phyloP scores from a whole-genome alignment of 2,888 invertebrate species.

The Trissolcus japonicus region DNA sequence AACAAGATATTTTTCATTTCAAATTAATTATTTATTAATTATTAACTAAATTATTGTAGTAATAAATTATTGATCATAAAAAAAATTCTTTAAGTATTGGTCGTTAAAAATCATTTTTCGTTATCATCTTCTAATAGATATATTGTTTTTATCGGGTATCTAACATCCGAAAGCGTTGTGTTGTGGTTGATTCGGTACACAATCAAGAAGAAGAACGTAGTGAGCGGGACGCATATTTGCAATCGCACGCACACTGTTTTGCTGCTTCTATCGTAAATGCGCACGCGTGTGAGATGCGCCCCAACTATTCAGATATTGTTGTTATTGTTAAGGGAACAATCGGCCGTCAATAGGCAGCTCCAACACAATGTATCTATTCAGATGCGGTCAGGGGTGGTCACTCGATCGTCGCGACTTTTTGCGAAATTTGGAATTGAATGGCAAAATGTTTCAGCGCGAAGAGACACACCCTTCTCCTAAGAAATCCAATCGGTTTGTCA shows the following conservation, averaged over 20 bases:
- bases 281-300: conserved; percentile 71
- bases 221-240: conserved; percentile 29
- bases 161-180: conserved; percentile 52
- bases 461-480: conserved; percentile 57
- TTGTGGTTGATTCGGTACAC: conserved; percentile 61
- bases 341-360: conserved; percentile 75
- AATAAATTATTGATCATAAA: too few relatives aligned
- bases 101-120: too few relatives aligned
- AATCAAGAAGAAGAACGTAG: conserved; percentile 54
- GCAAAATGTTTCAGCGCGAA: conserved; percentile 57
- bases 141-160: conserved; percentile 15
- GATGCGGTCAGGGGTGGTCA: conserved; percentile 75
- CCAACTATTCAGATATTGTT: conserved; percentile 76
- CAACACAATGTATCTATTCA: conserved; percentile 76
- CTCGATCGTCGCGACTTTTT: conserved; percentile 64
- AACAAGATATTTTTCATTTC: too few relatives aligned
- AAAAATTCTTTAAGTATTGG: too few relatives aligned
- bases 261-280: conserved; percentile 59
- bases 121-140: not conserved
- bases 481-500: not conserved
- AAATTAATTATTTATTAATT: too few relatives aligned
- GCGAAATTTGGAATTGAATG: conserved; percentile 47
- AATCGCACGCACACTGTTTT: conserved; percentile 39
- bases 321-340: conserved; percentile 76
- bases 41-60: too few relatives aligned